Percentiles rank a stretch among this genome's conserved stretches.
Conservation (phyloP, 2,797 vertebrate species). For the Phoeniculus purpureus region DNA sequence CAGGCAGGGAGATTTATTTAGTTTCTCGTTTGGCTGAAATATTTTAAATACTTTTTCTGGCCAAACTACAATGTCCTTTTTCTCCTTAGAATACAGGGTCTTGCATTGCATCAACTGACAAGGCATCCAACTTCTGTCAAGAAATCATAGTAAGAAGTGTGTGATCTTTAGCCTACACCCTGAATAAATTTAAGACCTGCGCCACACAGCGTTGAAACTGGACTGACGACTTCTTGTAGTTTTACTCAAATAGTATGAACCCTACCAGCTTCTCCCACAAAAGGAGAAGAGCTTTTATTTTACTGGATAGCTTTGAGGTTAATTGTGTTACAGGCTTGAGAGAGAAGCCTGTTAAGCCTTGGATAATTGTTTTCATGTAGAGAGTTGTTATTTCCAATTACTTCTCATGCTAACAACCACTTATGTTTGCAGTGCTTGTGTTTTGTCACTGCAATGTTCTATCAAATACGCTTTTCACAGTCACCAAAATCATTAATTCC, state of each 20-base stretch:
- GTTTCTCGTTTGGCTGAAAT: not conserved
- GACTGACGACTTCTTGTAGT: not conserved
- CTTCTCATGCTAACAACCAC: constrained; percentile 39
- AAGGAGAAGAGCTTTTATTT: constrained; percentile 30
- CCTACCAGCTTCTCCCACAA: not conserved
- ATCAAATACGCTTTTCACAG: constrained; percentile 3
- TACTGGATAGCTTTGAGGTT: constrained; percentile 41
- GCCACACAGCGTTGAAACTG: not conserved
- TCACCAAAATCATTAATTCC: constrained; percentile 33
- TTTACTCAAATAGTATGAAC: not conserved
- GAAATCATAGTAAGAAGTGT: not conserved
- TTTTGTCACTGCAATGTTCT: constrained; percentile 3
- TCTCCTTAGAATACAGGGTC: not conserved
- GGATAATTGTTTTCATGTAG: constrained; percentile 50
- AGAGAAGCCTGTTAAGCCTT: constrained; percentile 25
- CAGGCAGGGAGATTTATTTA: not conserved
- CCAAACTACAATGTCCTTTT: not conserved
- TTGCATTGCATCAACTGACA: not conserved
- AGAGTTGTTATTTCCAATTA: constrained; percentile 61
- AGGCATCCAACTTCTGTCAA: not conserved
- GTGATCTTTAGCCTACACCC: not conserved
- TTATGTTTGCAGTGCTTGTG: constrained; percentile 23
- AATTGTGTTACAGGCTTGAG: constrained; percentile 38
- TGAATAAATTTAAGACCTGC: not conserved
- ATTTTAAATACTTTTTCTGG: not conserved